Conservation (phyloP, 2,113 vertebrate genomes). For the Ctenomys sociabilis region DNA sequence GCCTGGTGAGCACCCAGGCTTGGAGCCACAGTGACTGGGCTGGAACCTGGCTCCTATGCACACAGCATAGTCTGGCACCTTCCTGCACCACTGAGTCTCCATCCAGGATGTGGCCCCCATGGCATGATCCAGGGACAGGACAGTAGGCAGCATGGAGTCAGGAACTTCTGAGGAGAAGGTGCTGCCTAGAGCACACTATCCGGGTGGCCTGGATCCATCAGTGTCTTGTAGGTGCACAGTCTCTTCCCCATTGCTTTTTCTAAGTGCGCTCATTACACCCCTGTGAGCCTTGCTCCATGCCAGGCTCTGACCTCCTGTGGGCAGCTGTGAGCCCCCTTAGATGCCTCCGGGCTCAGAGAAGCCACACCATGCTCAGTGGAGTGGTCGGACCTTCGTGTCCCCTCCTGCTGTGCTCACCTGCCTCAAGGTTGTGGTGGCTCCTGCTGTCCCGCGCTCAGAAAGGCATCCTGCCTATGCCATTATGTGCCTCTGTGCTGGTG, state of each 20-base stretch:
- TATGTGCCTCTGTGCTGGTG: background rate
- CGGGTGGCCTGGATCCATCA: background rate
- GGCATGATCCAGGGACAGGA: background rate
- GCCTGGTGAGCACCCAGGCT: background rate
- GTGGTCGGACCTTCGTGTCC: background rate
- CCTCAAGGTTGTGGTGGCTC: background rate
- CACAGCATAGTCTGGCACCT: background rate
- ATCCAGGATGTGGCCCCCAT: background rate
- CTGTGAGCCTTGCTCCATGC: background rate
- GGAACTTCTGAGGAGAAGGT: background rate
- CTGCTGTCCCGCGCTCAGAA: background rate
- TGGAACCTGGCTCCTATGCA: background rate
- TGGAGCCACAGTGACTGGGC: background rate
- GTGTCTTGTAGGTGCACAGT: background rate
- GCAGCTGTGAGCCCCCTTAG: background rate
- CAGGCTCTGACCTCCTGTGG: rapidly evolving
- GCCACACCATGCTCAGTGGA: rapidly evolving
- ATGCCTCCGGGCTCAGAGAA: background rate
- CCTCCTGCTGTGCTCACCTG: background rate
- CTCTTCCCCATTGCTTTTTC: background rate
- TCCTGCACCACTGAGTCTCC: background rate
- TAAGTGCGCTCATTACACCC: rapidly evolving
- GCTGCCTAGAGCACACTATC: background rate
- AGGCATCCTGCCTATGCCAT: rapidly evolving
- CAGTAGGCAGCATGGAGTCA: background rate